phyloP scores from a whole-genome alignment of 2,797 vertebrate species.

The Natrix natrix region DNA sequence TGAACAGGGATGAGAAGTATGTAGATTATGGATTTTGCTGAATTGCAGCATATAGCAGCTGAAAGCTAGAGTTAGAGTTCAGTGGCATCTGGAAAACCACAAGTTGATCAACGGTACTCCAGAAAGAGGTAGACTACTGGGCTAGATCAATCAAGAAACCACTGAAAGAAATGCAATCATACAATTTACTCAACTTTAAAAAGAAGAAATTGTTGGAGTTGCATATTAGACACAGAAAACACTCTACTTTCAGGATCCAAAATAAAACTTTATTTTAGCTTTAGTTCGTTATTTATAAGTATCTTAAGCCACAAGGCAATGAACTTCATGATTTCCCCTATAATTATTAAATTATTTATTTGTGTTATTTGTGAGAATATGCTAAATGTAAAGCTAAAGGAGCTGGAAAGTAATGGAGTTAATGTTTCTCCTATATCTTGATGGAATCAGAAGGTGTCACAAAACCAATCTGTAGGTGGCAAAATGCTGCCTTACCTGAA shows the following conservation, averaged over 20 bases:
- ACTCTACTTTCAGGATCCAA: neutral
- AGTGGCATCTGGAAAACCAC: neutral
- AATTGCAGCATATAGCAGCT: neutral
- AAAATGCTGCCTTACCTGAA: conserved; percentile 7
- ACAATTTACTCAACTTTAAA: neutral
- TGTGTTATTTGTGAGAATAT: neutral
- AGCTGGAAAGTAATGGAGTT: neutral
- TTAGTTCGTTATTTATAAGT: neutral
- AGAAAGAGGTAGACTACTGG: neutral
- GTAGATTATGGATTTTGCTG: neutral
- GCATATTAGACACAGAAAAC: neutral
- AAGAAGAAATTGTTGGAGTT: neutral
- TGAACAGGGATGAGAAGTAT: neutral
- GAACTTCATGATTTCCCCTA: neutral
- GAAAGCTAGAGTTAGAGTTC: neutral
- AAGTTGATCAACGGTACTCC: neutral
- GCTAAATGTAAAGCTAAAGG: neutral
- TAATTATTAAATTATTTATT: neutral
- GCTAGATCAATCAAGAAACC: neutral
- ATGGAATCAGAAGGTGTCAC: conserved; percentile 4
- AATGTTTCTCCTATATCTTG: neutral
- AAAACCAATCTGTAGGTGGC: conserved; percentile 21
- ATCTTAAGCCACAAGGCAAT: neutral
- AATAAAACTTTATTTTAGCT: neutral
- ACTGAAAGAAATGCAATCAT: neutral